Base-by-base conservation (phyloP, 2,113 vertebrate genomes). In the Morone saxatilis region DNA sequence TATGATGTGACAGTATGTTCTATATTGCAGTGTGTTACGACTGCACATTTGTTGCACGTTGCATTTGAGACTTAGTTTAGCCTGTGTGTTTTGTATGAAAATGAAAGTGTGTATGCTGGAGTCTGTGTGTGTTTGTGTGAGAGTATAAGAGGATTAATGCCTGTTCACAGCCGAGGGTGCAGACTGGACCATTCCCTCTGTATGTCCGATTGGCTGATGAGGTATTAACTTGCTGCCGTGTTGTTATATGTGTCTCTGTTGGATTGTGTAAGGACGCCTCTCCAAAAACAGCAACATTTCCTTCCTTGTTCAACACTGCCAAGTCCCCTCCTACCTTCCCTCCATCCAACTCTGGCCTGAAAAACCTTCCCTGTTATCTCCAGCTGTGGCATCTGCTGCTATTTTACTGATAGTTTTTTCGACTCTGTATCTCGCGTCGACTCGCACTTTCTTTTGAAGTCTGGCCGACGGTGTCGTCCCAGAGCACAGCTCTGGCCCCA, bases 141-240 rank as follows among this genome's bases (percentile, higher is more conserved):
- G 63, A 60, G 17, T 43, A 7, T 94, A 93, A 92, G 90, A 93
- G 90, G 92, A 93, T 93, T 92, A 92, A 20, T 60, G 72, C 77
- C 79, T 74, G 77, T 90, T 91, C 77, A 70, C 89, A 90, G 91
- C 72, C 57, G 43, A 83, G 72, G 75, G 51, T 80, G 84, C 77
- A 80, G 77, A 71, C 69, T 47, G 66, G 10, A 78, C 79, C 51
- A 7, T 70, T 88, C 70, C 66, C 47, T 59, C 82, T 81, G 67
- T 74, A 12, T 40, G 69, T 78, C 65, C 43, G 31, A 83, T 82
- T 79, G 75, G 81, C 77, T 82, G 71, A 90, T 88, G 85, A 88
- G 72, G 81, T 86, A 83, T 90, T 88, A 90, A 86, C 86, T 85
- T 6, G 65, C 74, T 16, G 41, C 60, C 10, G 76, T 60, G 71